Evolutionary conservation across 2,888 invertebrate species (phyloP), one percentile per base, ranked within the genome.

Genomic region (Timema podura): DNA sequence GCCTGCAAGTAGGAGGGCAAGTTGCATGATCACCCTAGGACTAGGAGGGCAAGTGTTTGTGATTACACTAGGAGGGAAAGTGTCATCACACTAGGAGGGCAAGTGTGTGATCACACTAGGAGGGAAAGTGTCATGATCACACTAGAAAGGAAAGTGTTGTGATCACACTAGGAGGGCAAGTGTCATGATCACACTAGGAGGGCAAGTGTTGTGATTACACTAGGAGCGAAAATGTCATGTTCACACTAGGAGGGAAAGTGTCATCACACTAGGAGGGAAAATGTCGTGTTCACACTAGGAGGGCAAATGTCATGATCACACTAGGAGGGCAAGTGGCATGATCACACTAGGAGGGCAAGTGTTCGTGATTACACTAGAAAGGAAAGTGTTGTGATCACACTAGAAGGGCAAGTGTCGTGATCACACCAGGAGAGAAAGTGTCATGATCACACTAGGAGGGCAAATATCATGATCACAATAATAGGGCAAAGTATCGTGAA

Each of bases 1-100:
- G 93, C 93, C 90, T 93, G 83, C 8, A 75, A 76, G 13, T 70
- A 13, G n/a, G 49, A 68, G 48, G 48, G 46, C 46, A 54, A 16
- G 10, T 16, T 54, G 0, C 3, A 3, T 30, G 30, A 30, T 30
- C 30, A 30, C 30, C 1, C 30, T 30, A 30, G 30, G 30, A 30
- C 30, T 30, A 30, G 30, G 30, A 30, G 30, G 30, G 30, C 30
- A 30, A 30, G 30, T 67, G 65, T 65, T 45, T 2, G 16, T 64
- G 13, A 15, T 65, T 44, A 9, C 65, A 65, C 5, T 65, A 9
- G 9, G 16, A 15, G 9, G 45, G 44, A 46, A 65, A 65, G 65
- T 65, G 15, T 46, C 6, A 15, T 30, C 30, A 30, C 30, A 30
- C 30, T 30, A 30, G 30, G 30, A 30, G 8, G 44, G 8, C 3